Evolutionary conservation across 1,140 invertebrate species (phyloP).

Genomic region (Panulirus ornatus): DNA sequence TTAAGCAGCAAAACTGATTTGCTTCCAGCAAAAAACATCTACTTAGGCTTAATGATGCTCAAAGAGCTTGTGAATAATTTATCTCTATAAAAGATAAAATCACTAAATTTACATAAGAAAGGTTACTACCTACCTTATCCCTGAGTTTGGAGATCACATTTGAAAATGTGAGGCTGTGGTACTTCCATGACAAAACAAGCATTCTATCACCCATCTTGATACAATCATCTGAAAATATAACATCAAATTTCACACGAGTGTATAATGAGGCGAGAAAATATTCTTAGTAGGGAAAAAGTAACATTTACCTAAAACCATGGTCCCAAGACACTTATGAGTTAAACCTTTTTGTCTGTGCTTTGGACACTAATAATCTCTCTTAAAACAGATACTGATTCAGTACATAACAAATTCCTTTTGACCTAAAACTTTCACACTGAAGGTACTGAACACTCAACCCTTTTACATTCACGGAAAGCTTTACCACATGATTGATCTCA

Average conservation of each 20-base stretch:
- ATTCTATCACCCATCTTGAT: slow-evolving; percentile 26
- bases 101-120: background rate
- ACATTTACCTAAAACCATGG: background rate
- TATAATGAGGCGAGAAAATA: background rate
- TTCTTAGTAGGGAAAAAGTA: background rate
- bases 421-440: no score
- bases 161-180: slow-evolving; percentile 15
- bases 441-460: no score
- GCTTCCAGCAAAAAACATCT: no score
- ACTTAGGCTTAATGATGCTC: no score
- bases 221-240: background rate
- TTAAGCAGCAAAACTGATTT: no score
- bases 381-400: no score
- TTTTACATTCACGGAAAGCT: no score
- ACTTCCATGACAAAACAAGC: slow-evolving; percentile 31
- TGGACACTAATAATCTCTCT: background rate
- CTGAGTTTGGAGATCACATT: slow-evolving; percentile 13
- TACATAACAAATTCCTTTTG: no score
- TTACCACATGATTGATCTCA: no score
- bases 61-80: no score
- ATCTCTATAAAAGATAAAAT: no score
- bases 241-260: background rate
- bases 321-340: background rate
- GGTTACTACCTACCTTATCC: slow-evolving; percentile 5
- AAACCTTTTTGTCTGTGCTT: background rate